Evolutionary conservation across 1,140 invertebrate genomes (phyloP).

Genomic region (Akabosia matsudoensis): DNA sequence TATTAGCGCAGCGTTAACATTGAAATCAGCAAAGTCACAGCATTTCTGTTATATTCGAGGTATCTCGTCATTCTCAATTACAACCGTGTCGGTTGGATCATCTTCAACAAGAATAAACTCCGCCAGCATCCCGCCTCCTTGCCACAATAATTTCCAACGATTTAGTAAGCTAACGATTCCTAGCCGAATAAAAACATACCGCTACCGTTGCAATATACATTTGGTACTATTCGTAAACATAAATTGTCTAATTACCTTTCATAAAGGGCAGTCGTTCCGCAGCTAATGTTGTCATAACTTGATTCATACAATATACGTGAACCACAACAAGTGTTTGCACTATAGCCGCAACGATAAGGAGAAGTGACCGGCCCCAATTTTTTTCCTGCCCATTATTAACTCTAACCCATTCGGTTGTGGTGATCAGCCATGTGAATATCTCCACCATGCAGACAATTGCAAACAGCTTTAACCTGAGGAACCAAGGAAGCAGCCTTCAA

Average conservation of each 20-base stretch:
- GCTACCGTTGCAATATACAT: background rate
- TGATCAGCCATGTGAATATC: background rate
- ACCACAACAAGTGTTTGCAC: background rate
- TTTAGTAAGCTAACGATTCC: too few relatives aligned
- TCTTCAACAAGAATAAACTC: too few relatives aligned
- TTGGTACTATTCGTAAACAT: background rate
- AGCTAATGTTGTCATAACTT: background rate
- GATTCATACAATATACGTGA: background rate
- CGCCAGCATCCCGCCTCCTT: too few relatives aligned
- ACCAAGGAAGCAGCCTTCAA: too few relatives aligned
- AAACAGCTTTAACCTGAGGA: background rate
- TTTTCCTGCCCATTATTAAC: background rate
- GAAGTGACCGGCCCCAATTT: background rate
- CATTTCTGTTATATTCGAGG: too few relatives aligned
- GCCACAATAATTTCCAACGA: too few relatives aligned
- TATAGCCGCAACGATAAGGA: background rate
- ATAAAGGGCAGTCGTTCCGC: background rate
- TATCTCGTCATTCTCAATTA: too few relatives aligned
- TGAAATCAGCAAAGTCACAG: too few relatives aligned
- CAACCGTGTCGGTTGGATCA: too few relatives aligned
- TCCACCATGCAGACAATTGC: background rate
- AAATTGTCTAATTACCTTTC: background rate
- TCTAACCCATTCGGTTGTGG: background rate
- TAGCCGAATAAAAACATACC: too few relatives aligned
- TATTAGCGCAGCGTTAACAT: too few relatives aligned